These are phyloP conservation scores for Sebastes flavidus DNA, from an alignment of 2,797 vertebrate species.

Conservation along the genomic window DNA sequence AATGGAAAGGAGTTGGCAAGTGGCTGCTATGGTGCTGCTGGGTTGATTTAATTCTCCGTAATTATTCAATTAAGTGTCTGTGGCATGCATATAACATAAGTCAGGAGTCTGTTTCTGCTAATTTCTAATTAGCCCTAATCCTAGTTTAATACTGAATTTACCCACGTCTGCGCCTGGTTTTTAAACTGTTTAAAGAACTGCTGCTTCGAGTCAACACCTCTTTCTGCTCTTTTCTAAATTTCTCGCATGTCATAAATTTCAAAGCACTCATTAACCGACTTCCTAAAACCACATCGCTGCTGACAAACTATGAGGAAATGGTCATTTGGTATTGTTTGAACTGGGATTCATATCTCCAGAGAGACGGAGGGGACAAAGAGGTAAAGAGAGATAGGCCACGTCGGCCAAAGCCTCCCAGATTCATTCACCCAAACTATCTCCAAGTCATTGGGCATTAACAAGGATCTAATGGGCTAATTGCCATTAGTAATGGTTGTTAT, in stretches of 20 bases:
- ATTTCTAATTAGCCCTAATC: constrained; percentile 21
- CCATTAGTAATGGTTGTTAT: constrained; percentile 75
- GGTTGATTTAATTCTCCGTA: neutral
- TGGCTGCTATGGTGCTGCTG: neutral
- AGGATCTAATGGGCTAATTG: constrained; percentile 77
- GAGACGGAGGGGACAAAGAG: constrained; percentile 44
- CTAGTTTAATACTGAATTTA: constrained; percentile 21
- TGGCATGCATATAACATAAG: neutral
- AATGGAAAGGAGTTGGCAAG: constrained; percentile 31
- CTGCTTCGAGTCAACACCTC: neutral
- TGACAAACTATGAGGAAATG: constrained; percentile 55
- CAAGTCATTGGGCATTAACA: constrained; percentile 72
- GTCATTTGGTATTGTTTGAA: constrained; percentile 53
- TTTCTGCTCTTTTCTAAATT: neutral
- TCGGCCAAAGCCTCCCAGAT: constrained; percentile 59
- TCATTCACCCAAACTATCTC: constrained; percentile 68
- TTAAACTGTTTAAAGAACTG: neutral
- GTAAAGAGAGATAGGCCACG: constrained; percentile 46
- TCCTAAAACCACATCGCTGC: constrained; percentile 24
- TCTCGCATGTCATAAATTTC: constrained; percentile 21
- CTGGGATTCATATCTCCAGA: constrained; percentile 39
- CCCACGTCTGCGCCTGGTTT: neutral
- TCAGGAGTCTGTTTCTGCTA: constrained; percentile 3
- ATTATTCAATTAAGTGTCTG: constrained; percentile 10
- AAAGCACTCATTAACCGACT: constrained; percentile 12